Base-by-base conservation (phyloP, 2,888 invertebrate genomes). In the Eugnorisma glareosa region DNA sequence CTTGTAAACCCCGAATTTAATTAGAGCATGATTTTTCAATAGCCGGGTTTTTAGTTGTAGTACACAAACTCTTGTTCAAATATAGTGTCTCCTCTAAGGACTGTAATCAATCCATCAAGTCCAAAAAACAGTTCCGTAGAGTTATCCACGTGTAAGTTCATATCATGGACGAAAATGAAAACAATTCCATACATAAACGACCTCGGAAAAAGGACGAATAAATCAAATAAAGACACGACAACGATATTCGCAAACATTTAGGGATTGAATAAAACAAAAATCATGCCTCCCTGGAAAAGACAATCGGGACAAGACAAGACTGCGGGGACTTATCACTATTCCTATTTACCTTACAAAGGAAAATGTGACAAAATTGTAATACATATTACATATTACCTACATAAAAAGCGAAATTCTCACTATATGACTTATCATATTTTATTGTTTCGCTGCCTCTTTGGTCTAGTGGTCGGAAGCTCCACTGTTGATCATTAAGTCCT, bases 281-380 rank as follows among this genome's bases (percentile, higher is more conserved):
- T 79, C 48, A 64, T 63, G 40, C 11, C n/a, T 48, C 4, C 15
- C 24, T 64, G 35, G 48, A n/a, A 83, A 57, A 67, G 28, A 83
- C 54, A 64, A 75, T 83, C n/a, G n/a, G n/a, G n/a, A n/a, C n/a
- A n/a, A n/a, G n/a, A n/a, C n/a, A n/a, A 57, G 68, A 63, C 83
- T 67, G 5, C 28, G 48, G 68, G 43, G 13, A 1, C n/a, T 75
- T 64, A 77, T 68, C 40, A 64, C 77, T 68, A n/a, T 79, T 64
- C n/a, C 57, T 35, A 37, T 76, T 68, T 82, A 40, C 48, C 48
- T 76, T n/a, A 59, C 82, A 68, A 76, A 68, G 15, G 54, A n/a
- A 70, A 77, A 51, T 45, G 21, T 61, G 37, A 54, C 67, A n/a
- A 37, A 54, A 74, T 48, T 75, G 51, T 37, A 28, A 37, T 43